Base-by-base conservation (phyloP, 1,140 invertebrate genomes). In the Portunus trituberculatus region DNA sequence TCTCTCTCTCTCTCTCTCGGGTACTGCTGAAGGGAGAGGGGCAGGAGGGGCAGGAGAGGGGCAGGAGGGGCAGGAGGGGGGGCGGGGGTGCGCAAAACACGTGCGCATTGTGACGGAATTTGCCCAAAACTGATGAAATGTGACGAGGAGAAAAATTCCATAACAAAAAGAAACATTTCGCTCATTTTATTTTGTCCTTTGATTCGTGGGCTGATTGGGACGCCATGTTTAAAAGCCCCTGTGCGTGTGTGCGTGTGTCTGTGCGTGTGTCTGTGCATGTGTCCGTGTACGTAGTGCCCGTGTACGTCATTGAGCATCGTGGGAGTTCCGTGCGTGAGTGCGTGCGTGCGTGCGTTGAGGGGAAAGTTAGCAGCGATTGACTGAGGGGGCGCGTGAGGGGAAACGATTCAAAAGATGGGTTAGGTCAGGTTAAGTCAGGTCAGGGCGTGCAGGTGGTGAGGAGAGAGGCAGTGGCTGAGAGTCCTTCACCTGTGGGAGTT, bases 401-500 rank as follows among this genome's bases (percentile, higher is more conserved):
- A 32, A 20, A 76, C 32, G 16, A 4, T 25, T 28, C 20, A 20
- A 31, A n/a, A 7, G 28, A n/a, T n/a, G n/a, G n/a, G n/a, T n/a
- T n/a, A n/a, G n/a, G n/a, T n/a, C n/a, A n/a, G n/a, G n/a, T n/a
- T n/a, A n/a, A n/a, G n/a, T n/a, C n/a, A n/a, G n/a, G n/a, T n/a
- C n/a, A n/a, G 31, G 59, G 39, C 87, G 87, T 86, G 87, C 52
- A 89, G 39, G 76, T 92, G 59, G 67, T 87, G 83, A 32, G 82
- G 46, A 87, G 48, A 59, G 45, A 31, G 82, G 91, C 88, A 4
- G 52, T 59, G 12, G 52, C 16, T 10, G 16, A 59, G 52, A 0
- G 3, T 59, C 52, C 52, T 4, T 59, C 52, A 59, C 87, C 90
- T 39, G 45, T 83, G 59, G 83, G 88, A 82, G 91, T 95, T 95